Percentiles rank a stretch among this genome's conserved stretches.
These are phyloP conservation scores for Myanophis thanlyinensis DNA, from an alignment of 2,113 vertebrate genomes.

Conservation along the genomic window DNA sequence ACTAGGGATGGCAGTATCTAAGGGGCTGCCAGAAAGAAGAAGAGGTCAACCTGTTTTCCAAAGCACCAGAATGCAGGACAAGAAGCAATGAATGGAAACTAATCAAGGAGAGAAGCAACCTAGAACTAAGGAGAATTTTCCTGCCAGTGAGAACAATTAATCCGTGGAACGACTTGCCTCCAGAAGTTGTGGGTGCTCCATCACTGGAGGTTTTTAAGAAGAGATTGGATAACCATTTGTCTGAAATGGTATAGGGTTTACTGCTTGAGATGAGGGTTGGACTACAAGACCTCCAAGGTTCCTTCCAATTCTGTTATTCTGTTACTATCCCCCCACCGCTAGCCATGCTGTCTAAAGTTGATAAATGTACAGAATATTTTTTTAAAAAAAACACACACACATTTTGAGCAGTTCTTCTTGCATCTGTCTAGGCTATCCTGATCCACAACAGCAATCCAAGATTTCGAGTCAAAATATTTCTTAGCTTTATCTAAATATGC, in stretches of 20 bases:
- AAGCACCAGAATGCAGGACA: neutral
- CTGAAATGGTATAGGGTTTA: no score
- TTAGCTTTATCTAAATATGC: neutral
- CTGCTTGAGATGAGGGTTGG: no score
- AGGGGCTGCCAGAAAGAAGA: neutral
- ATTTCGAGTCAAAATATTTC: neutral
- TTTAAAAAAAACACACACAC: neutral
- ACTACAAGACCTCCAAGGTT: no score
- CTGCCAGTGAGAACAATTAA: no score
- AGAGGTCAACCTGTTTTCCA: neutral
- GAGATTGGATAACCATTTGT: no score
- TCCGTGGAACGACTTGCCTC: no score
- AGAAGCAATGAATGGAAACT: neutral
- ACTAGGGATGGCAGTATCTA: neutral
- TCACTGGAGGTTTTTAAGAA: no score
- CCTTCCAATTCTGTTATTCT: neutral
- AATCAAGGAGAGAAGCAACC: neutral
- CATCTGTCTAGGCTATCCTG: neutral
- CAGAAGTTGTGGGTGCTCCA: no score
- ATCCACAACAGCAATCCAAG: neutral
- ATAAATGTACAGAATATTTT: neutral
- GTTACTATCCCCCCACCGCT: neutral
- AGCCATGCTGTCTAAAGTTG: neutral
- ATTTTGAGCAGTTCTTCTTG: neutral
- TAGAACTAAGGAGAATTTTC: neutral